Conservation (phyloP, 2,797 vertebrate species). For the Rhinogobio ventralis region DNA sequence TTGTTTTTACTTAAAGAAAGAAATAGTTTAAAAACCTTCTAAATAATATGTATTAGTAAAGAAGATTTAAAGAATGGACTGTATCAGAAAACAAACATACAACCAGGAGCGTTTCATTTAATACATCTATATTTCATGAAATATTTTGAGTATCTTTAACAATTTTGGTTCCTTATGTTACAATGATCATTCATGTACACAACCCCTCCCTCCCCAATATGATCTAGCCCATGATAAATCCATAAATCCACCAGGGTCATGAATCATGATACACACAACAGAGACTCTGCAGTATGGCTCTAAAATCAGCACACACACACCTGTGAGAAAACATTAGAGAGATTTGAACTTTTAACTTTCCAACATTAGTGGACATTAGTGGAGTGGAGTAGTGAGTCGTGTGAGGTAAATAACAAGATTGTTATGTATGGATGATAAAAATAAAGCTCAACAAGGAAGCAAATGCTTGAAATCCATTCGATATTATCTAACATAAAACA, state of each 20-base stretch:
- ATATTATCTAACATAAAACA: slow-evolving; percentile 20
- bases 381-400: neutral
- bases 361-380: no score
- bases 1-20: neutral
- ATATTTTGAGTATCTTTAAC: slow-evolving; percentile 77
- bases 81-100: slow-evolving; percentile 11
- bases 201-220: slow-evolving; percentile 68
- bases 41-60: neutral
- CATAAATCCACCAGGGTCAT: slow-evolving; percentile 81
- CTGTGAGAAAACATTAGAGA: neutral
- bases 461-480: neutral
- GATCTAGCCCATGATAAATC: slow-evolving; percentile 81
- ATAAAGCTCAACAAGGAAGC: neutral
- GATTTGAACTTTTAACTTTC: neutral
- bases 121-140: slow-evolving; percentile 81
- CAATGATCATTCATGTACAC: slow-evolving; percentile 73
- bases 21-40: neutral
- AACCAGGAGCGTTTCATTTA: slow-evolving; percentile 68
- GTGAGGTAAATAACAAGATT: slow-evolving; percentile 16
- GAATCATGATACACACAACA: slow-evolving; percentile 81
- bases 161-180: slow-evolving; percentile 71
- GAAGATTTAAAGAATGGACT: neutral
- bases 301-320: slow-evolving; percentile 30
- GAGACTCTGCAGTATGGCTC: neutral
- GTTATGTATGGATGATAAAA: slow-evolving; percentile 7